Base-by-base conservation (phyloP, 2,113 vertebrate species). In the Nettapus auritus region DNA sequence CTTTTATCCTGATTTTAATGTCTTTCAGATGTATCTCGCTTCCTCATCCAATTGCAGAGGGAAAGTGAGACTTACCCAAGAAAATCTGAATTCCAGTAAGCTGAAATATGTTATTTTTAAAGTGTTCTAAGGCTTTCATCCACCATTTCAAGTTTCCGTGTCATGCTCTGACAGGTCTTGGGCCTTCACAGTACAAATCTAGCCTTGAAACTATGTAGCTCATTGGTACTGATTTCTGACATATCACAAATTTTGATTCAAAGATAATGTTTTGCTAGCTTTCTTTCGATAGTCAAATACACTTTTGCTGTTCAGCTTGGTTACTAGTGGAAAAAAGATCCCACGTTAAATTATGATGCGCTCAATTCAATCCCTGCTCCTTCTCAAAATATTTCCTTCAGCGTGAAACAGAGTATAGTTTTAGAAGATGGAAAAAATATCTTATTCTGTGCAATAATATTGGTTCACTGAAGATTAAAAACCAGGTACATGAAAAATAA, bases 111-210 rank as follows among this genome's bases (percentile, higher is more conserved):
- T 64, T 89, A 70, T 66, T 88, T 89, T 78, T 68, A 62, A 86
- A 88, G 57, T 76, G 84, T 95, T 89, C 83, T 71, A 62, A 86
- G 86, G 57, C 80, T 87, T 95, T 89, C 86, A 89, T 48, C 69
- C 86, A 71, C 69, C 81, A 68, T 73, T 92, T 90, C 83, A 86
- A 94, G 90, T 84, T 90, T 73, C 73, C 21, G 48, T 36, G 62
- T 78, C 66, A 68, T 2, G 16, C 57, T 89, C 86, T 59, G 50
- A 63, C 55, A 93, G 60, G 73, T 52, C 79, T 48, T 89, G 44
- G 90, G 75, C 57, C 59, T 70, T 69, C 55, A 91, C 84, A 85
- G 77, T 31, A 86, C 70, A 95, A 93, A 88, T 78, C 38, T 16
- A 68, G 81, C 38, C 74, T 44, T 71, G 87, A 93, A 92, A 84